Base-by-base conservation (phyloP, 2,797 vertebrate species). In the Garrulus glandarius region DNA sequence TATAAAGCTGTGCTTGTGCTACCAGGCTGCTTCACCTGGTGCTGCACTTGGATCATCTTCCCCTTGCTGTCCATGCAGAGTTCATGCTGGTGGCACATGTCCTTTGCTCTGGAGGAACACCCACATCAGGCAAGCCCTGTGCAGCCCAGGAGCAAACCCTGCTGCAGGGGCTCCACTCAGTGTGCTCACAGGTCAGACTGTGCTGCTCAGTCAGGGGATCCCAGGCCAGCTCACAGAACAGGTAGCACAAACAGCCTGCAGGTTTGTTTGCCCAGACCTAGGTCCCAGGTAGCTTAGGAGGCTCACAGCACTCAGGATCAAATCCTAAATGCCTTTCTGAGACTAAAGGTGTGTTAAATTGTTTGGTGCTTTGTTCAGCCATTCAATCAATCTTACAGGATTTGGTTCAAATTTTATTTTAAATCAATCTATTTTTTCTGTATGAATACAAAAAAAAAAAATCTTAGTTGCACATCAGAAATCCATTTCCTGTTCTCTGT, bases 41-140 rank as follows among this genome's bases (percentile, higher is more conserved):
- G 53, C 49, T 49, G 17, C 20, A 1, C 34, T 13, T 21, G 23
- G 29, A 8, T 80, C 64, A 21, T 3, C 0, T 36, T 74, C 5
- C 19, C 37, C 29, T 69, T 46, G 18, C 26, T 5, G 37, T n/a
- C 53, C 15, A 0, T 5, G 13, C 39, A 30, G 43, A 34, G 12
- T 5, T 4, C 19, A 3, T 7, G 7, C 15, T 21, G 10, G 8
- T 19, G 24, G 19, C 24, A 41, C 0, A 0, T 29, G 29, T 24
- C 41, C 30, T 46, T 10, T 0, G 0, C 53, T 78, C 16, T 47
- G 36, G 59, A 61, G 34, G 36, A 65, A 4, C 67, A 30, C 7
- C 10, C 36, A 46, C 21, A 13, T 9, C 41, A 22, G 26, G 18
- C 0, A 0, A 88, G 30, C 27, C 53, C 80, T n/a, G 34, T 4